Base-by-base conservation (phyloP, 2,888 invertebrate species). In the Tetragnatha montana region DNA sequence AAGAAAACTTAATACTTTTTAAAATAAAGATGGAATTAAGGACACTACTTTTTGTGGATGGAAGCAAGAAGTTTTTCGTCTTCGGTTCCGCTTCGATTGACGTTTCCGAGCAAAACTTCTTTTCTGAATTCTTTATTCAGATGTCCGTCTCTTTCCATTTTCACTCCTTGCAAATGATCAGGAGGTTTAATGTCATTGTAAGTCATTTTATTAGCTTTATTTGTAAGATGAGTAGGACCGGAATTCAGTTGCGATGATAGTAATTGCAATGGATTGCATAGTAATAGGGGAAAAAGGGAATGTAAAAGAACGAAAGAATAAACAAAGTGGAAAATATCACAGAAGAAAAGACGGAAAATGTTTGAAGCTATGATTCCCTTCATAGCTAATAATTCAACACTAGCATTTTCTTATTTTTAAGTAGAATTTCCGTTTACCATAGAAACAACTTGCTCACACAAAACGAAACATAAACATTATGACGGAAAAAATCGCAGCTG, bases 61-160 rank as follows among this genome's bases (percentile, higher is more conserved):
- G 86, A 79, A 69, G 60, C 51, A 6, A 91, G 82, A 51, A 91
- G 70, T 87, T 87, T 87, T 50, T 91, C 91, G 21, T 91, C 91
- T 71, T 91, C 80, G 10, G 86, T 78, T 91, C 93, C 93, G 86
- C 93, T 93, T 35, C 85, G 81, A 8, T 83, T 84, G 21, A 90
- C 90, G 88, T 91, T 92, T 68, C 93, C 92, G 6, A 91, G 47
- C 10, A 94, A 92, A 78, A 94, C 92, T 92, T 94, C 94, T 91
- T 94, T 93, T 91, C 93, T 93, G 90, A 93, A 94, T 8, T 94
- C 93, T 71, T 93, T 93, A 90, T 94, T 94, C 12, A 94, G 88
- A 91, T 94, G 93, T 6, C 94, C 94, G 92, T 94, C 94, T 82
- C 93, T 93, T 91, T 94, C 94, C 91, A 94, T 92, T 81, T 93